Conservation (phyloP, 2,888 invertebrate genomes). For the Branchinecta sandiegonensis region DNA sequence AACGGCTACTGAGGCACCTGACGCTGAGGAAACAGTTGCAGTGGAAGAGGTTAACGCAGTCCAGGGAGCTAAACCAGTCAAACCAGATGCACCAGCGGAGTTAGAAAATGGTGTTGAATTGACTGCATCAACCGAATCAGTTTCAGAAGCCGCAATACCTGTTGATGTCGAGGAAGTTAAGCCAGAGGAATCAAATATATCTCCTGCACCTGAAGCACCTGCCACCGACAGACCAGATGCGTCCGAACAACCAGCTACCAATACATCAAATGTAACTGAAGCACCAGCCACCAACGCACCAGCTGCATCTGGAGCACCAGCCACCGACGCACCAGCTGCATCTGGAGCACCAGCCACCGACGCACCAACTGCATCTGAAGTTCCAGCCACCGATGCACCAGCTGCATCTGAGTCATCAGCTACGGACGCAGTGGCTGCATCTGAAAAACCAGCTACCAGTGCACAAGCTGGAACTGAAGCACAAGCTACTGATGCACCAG, state of each 20-base stretch:
- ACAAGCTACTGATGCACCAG: slow-evolving; percentile 22
- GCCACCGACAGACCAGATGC: too few species aligned
- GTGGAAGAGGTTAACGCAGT: slow-evolving; percentile 15
- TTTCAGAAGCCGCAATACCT: not conserved
- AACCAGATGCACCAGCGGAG: not conserved
- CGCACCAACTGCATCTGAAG: not conserved
- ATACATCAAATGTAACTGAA: not conserved
- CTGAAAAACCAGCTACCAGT: slow-evolving; percentile 24
- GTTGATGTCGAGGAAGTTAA: slow-evolving; percentile 22
- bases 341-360: too few species aligned
- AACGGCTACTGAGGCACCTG: slow-evolving; percentile 21
- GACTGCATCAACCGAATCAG: too few species aligned
- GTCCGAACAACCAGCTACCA: too few species aligned
- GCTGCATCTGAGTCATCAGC: slow-evolving; percentile 25
- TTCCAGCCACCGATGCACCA: slow-evolving; percentile 20
- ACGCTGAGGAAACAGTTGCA: slow-evolving; percentile 18
- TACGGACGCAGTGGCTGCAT: slow-evolving; percentile 24
- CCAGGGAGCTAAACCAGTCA: slow-evolving; percentile 18
- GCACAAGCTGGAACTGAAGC: slow-evolving; percentile 18
- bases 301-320: slow-evolving; percentile 21
- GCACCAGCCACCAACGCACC: not conserved
- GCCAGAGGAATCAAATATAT: too few species aligned
- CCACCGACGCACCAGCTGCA: slow-evolving; percentile 23
- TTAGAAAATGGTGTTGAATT: too few species aligned
- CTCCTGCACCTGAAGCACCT: too few species aligned